Evolutionary conservation across 2,888 invertebrate species (phyloP).

Genomic region (Xestobium rufovillosum): DNA sequence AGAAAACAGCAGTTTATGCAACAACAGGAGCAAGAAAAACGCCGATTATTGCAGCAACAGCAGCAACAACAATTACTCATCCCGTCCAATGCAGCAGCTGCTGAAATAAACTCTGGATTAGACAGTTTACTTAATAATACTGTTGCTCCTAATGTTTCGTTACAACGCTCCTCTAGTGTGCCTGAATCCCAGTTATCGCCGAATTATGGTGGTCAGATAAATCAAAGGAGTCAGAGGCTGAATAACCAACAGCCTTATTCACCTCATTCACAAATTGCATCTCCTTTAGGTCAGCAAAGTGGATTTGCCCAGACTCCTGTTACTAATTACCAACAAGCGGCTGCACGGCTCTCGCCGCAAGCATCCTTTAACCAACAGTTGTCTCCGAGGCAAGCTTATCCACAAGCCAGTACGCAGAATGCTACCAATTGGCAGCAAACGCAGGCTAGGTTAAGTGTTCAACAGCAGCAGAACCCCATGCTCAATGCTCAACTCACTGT

Average conservation of each 20-base stretch:
- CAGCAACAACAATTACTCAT: constrained; percentile 75
- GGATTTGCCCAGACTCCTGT: constrained; percentile 36
- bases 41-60: constrained; percentile 68
- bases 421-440: constrained; percentile 40
- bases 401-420: constrained; percentile 29
- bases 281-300: constrained; percentile 37
- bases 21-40: constrained; percentile 55
- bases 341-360: constrained; percentile 51
- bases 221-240: constrained; percentile 29
- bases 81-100: constrained; percentile 64
- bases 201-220: constrained; percentile 40
- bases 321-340: constrained; percentile 36
- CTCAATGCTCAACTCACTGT: constrained; percentile 77
- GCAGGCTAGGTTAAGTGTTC: constrained; percentile 55
- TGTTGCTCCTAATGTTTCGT: constrained; percentile 83
- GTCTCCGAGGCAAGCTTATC: constrained; percentile 46
- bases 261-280: constrained; percentile 44
- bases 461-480: constrained; percentile 82
- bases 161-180: constrained; percentile 60
- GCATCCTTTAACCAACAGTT: constrained; percentile 50
- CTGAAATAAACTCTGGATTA: constrained; percentile 48
- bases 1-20: constrained; percentile 41
- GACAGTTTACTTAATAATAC: constrained; percentile 77
- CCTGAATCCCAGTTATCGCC: constrained; percentile 57
- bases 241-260: constrained; percentile 41